Evolutionary conservation across 1,140 invertebrate genomes (phyloP), one percentile per base, ranked within the genome.

Genomic region (Battus philenor): DNA sequence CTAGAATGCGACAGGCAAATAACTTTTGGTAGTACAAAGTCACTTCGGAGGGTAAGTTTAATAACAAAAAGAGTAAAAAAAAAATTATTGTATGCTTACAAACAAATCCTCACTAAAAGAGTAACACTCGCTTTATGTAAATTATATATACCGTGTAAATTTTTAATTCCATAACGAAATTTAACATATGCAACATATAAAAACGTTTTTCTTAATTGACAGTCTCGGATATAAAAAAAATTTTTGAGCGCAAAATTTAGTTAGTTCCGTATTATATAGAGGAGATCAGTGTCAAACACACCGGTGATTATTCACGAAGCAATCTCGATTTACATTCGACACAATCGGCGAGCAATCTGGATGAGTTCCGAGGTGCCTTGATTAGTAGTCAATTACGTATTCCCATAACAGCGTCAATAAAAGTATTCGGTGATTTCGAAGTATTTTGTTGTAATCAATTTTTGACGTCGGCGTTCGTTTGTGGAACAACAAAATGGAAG

Each of bases 391-490:
- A 80, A 82, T 82, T 82, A 82, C 65, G 54, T 52, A 52, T 73
- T 68, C 59, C 65, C 68, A 78, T 80, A 80, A 82, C 66, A 77
- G 62, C 69, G 47, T 43, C 68, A 77, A 79, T 79, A 82, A 82
- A 79, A 62, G 72, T 74, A 59, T 72, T 65, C 68, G 72, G 69
- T 76, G 69, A 76, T 78, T 70, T 70, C 64, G 62, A 64, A 63
- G 73, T 71, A 80, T 82, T 82, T 77, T 79, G 71, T 78, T 74
- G 67, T 78, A 82, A 82, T 82, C 78, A 82, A 82, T 82, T 77
- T 76, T 66, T 61, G 66, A 61, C 55, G 75, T 57, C 74, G 75
- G 75, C 71, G 47, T 74, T 51, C 73, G 71, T 82, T 77, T 82
- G 73, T 74, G 53, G 60, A 57, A 62, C 53, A 49, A 68, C 64